Base-by-base conservation (phyloP, 2,888 invertebrate species). In the Diarsia mendica region DNA sequence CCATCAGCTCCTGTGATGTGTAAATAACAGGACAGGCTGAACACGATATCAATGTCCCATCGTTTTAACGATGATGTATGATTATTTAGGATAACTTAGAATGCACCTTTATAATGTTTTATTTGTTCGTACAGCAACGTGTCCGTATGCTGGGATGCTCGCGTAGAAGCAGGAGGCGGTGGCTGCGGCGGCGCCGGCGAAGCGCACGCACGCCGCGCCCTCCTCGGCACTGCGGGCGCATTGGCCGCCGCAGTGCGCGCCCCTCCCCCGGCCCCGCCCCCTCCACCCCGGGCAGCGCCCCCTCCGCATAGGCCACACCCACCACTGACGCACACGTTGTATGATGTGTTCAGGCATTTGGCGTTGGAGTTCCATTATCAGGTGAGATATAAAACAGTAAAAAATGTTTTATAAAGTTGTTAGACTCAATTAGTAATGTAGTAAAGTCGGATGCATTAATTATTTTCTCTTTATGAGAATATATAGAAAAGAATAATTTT, bases 121-220 rank as follows among this genome's bases (percentile, higher is more conserved):
- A 0, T 11, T 23, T 23, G n/a, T 65, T 44, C 49, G 5, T 23
- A 0, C 82, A 94, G 93, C 85, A 94, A 93, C 88, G 93, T 96
- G 70, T 96, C 96, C 18, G 89, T 90, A n/a, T 96, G 95, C 90
- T 92, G 92, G 85, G 96, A 96, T 90, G 93, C 93, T 18, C 97
- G 99, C 64, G 94, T 99, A 60, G 98, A 99, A 90, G 97, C 97
- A 83, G 98, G 98, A 0, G 97, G 98, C 18, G 98, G 98, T 87
- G 97, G 97, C 53, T 97, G 97, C 72, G 97, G 98, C 23, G 99
- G 99, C 92, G 97, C 98, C 33, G 99, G 99, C 92, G 97, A 98
- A 65, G 97, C 97, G 63, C 95, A 98, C 28, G 96, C 98, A 48
- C 97, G 98, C 78, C 97, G 98, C 89, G 97, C 98, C 83, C 97